These are phyloP conservation scores for Reinhardtius hippoglossoides DNA, from an alignment of 2,113 vertebrate species.

Conservation along the genomic window DNA sequence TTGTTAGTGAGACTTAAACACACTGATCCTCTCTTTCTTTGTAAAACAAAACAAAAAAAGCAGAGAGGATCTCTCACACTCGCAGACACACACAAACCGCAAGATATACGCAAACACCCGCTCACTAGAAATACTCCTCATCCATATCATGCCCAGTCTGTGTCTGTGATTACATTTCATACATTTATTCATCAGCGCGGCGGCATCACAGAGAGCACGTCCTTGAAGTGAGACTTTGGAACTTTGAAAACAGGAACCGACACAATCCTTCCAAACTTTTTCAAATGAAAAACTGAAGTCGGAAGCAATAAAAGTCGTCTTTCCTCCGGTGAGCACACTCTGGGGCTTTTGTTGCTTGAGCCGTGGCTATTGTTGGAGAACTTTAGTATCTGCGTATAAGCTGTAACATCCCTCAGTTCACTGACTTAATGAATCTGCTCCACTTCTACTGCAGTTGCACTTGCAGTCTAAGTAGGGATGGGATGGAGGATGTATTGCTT, in stretches of 20 bases:
- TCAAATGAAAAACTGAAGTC: neutral
- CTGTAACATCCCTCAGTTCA: too few species aligned
- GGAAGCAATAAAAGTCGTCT: too few species aligned
- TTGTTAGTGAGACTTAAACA: conserved; percentile 49
- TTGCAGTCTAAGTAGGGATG: too few species aligned
- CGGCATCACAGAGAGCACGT: neutral
- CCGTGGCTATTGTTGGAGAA: too few species aligned
- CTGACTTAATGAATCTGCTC: too few species aligned
- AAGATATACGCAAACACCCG: neutral
- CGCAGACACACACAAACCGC: too few species aligned
- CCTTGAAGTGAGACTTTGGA: neutral
- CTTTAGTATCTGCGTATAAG: too few species aligned
- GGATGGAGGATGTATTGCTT: too few species aligned
- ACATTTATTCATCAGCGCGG: neutral
- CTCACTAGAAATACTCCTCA: neutral
- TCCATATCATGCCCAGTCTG: neutral
- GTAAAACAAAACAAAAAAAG: conserved; percentile 35
- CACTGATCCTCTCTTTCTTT: conserved; percentile 49
- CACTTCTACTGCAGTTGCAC: too few species aligned
- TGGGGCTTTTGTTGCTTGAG: neutral
- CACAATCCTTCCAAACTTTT: neutral
- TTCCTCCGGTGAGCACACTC: neutral
- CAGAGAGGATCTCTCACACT: conserved; percentile 11
- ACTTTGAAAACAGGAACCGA: neutral
- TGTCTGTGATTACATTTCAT: conserved; percentile 7